Percentiles rank a stretch among this genome's conserved stretches.
Conservation (phyloP, 2,888 invertebrate genomes). For the Perizoma flavofasciatum region DNA sequence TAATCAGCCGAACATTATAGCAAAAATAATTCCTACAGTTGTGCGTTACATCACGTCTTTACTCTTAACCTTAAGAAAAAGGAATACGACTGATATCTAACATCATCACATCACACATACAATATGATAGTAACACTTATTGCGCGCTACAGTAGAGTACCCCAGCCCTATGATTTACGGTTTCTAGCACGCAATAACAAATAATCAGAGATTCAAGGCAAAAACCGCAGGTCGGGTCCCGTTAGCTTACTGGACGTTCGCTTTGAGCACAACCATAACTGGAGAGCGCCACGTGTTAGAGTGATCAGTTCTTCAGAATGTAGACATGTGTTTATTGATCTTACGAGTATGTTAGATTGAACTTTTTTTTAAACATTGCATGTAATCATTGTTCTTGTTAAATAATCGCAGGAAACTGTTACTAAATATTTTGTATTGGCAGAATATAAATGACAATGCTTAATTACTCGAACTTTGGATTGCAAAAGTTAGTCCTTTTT, state of each 20-base stretch:
- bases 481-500: slow-evolving; percentile 22
- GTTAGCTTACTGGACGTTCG: slow-evolving; percentile 48
- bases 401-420: too few relatives aligned
- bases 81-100: too few relatives aligned
- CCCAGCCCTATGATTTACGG: slow-evolving; percentile 27
- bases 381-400: background rate
- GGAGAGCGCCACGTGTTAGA: slow-evolving; percentile 21
- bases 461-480: slow-evolving; percentile 26
- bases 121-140: too few relatives aligned
- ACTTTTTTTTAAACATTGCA: slow-evolving; percentile 3
- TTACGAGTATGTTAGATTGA: slow-evolving; percentile 5
- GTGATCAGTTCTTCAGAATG: slow-evolving; percentile 6
- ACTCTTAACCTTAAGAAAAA: too few relatives aligned
- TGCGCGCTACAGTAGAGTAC: too few relatives aligned
- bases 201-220: slow-evolving; percentile 38
- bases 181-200: slow-evolving; percentile 33
- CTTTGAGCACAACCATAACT: slow-evolving; percentile 37
- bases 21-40: too few relatives aligned
- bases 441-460: too few relatives aligned
- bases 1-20: too few relatives aligned
- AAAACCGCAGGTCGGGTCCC: slow-evolving; percentile 50
- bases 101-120: too few relatives aligned
- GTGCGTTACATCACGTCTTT: too few relatives aligned
- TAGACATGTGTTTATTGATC: slow-evolving; percentile 8
- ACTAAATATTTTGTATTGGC: too few relatives aligned